Conservation (phyloP, 2,797 vertebrate genomes). For the Cuculus canorus region DNA sequence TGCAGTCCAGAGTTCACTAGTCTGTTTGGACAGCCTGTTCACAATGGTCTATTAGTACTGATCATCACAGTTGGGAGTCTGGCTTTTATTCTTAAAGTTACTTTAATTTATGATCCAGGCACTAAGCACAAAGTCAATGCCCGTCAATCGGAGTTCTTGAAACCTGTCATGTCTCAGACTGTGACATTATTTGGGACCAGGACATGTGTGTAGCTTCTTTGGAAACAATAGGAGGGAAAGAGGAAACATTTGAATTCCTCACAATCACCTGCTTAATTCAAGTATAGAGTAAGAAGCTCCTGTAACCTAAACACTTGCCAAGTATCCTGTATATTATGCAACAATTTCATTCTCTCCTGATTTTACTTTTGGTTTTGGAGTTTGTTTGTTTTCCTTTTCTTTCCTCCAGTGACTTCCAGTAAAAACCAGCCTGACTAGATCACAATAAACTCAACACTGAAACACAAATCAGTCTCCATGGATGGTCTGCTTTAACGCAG, state of each 20-base stretch:
- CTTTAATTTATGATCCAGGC: background rate
- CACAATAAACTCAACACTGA: background rate
- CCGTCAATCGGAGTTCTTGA: background rate
- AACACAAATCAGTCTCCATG: background rate
- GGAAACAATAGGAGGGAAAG: background rate
- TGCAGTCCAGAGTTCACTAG: accelerated
- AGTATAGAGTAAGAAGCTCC: background rate
- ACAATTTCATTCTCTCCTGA: background rate
- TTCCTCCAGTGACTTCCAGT: background rate
- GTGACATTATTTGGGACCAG: background rate
- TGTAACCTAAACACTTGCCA: background rate
- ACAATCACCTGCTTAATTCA: background rate
- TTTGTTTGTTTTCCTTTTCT: no score
- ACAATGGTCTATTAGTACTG: background rate
- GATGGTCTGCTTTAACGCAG: background rate
- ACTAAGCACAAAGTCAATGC: background rate
- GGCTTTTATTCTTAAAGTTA: background rate
- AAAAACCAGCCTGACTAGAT: background rate
- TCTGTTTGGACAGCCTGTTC: background rate
- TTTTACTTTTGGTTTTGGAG: background rate
- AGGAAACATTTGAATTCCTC: background rate
- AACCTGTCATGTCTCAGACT: background rate
- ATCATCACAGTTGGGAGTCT: background rate
- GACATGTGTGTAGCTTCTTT: background rate
- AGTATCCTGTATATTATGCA: background rate